A percentile compares a stretch with the other conserved stretches of the same genome.
Evolutionary conservation across 2,888 invertebrate genomes (phyloP).

Genomic region (Rosalia funebris): DNA sequence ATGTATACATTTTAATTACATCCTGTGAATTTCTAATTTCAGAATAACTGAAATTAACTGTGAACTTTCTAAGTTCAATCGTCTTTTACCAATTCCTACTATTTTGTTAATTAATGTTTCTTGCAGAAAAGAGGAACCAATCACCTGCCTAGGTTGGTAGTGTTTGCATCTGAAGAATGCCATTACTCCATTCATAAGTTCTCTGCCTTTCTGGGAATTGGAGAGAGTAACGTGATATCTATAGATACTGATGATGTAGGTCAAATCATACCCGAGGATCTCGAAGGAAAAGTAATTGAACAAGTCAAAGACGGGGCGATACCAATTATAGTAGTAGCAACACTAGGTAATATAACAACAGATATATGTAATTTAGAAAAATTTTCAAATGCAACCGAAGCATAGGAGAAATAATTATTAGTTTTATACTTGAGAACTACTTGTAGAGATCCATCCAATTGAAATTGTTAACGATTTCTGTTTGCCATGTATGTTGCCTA

Average conservation of each 20-base stretch:
- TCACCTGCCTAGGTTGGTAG: slow-evolving; percentile 61
- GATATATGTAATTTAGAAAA: too few relatives aligned
- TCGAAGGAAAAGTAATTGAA: slow-evolving; percentile 59
- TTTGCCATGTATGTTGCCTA: too few relatives aligned
- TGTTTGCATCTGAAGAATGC: slow-evolving; percentile 70
- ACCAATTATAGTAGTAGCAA: slow-evolving; percentile 66
- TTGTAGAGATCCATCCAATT: too few relatives aligned
- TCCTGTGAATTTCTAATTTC: too few relatives aligned
- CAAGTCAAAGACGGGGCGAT: slow-evolving; percentile 55
- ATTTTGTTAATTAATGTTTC: not conserved
- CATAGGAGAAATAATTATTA: too few relatives aligned
- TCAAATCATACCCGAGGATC: slow-evolving; percentile 58
- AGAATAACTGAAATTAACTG: too few relatives aligned
- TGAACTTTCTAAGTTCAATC: too few relatives aligned
- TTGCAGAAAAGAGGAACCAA: slow-evolving; percentile 62
- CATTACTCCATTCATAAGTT: slow-evolving; percentile 72
- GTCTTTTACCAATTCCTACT: too few relatives aligned
- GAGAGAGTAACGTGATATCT: slow-evolving; percentile 68
- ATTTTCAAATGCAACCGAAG: too few relatives aligned
- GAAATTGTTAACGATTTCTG: too few relatives aligned
- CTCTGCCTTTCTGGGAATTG: slow-evolving; percentile 69
- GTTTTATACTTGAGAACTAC: too few relatives aligned
- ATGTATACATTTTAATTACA: too few relatives aligned
- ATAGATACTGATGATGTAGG: slow-evolving; percentile 64
- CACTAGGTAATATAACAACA: slow-evolving; percentile 54